Conservation (phyloP, 2,888 invertebrate genomes). For the Alsophila aescularia region DNA sequence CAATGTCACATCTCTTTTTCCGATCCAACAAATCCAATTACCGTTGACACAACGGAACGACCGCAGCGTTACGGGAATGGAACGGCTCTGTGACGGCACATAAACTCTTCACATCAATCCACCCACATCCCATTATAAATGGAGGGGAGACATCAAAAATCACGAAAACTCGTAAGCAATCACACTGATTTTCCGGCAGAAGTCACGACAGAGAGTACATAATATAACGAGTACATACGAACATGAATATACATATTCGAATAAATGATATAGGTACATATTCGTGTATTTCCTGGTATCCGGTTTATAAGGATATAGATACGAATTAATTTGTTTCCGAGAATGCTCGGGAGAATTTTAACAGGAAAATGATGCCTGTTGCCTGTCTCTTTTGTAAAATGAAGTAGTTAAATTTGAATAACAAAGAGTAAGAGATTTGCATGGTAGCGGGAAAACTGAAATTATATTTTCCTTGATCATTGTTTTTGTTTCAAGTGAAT, state of each 20-base stretch:
- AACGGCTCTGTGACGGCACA: slow-evolving; percentile 3
- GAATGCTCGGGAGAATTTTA: not conserved
- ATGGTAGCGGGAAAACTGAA: not conserved
- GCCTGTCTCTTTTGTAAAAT: slow-evolving; percentile 2
- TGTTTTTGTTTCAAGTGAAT: not conserved
- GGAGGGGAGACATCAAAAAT: not conserved
- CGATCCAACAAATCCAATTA: slow-evolving; percentile 5
- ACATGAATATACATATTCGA: not conserved
- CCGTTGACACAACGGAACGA: not conserved
- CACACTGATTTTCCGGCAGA: not conserved
- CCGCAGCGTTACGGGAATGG: not conserved
- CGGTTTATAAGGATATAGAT: not conserved
- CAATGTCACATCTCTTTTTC: not conserved
- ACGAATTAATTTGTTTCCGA: not conserved
- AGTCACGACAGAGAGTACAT: not conserved
- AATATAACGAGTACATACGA: not conserved
- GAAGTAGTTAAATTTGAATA: slow-evolving; percentile 9
- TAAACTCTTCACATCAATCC: slow-evolving; percentile 7
- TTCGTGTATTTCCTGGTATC: no score
- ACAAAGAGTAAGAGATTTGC: not conserved
- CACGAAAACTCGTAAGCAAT: not conserved
- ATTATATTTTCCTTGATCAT: not conserved
- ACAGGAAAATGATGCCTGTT: not conserved
- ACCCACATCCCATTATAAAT: not conserved
- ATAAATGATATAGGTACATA: not conserved